Percentiles rank a stretch among this genome's conserved stretches.
Conservation (phyloP, 2,797 vertebrate genomes). For the Salarias fasciatus region DNA sequence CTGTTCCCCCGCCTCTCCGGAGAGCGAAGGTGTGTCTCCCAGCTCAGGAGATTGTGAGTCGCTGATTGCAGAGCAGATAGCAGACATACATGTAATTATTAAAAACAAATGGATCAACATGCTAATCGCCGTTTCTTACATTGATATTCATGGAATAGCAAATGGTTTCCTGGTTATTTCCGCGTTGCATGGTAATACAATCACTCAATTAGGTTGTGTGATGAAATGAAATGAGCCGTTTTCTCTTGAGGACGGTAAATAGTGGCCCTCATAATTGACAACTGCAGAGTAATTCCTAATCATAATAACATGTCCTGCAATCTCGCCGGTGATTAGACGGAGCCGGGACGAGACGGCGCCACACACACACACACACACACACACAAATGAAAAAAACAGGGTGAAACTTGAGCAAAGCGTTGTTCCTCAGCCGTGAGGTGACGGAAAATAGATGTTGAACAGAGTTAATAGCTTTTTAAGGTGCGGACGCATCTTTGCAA, state of each 20-base stretch:
- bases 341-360: background rate
- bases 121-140: slow-evolving; percentile 57
- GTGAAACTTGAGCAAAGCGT: slow-evolving; percentile 14
- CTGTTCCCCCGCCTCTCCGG: slow-evolving; percentile 1
- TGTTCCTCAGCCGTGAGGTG: slow-evolving; percentile 25
- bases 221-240: slow-evolving; percentile 79
- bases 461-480: slow-evolving; percentile 35
- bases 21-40: slow-evolving; percentile 2
- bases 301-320: slow-evolving; percentile 66
- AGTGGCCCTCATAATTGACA: slow-evolving; percentile 74
- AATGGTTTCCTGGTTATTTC: slow-evolving; percentile 72
- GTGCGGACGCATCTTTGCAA: slow-evolving; percentile 27
- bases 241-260: slow-evolving; percentile 77
- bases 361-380: no score
- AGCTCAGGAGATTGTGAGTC: slow-evolving; percentile 13
- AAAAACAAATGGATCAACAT: slow-evolving; percentile 52
- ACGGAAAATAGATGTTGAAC: slow-evolving; percentile 34
- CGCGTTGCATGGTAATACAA: slow-evolving; percentile 69
- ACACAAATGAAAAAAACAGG: slow-evolving; percentile 1
- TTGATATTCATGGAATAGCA: slow-evolving; percentile 69
- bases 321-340: slow-evolving; percentile 48
- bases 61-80: slow-evolving; percentile 32
- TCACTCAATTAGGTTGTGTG: slow-evolving; percentile 77
- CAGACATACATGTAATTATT: slow-evolving; percentile 56
- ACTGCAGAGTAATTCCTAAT: slow-evolving; percentile 70